Percentiles rank a stretch among this genome's conserved stretches.
These are phyloP conservation scores for Microtus californicus DNA, from an alignment of 2,797 vertebrate genomes.

Conservation along the genomic window DNA sequence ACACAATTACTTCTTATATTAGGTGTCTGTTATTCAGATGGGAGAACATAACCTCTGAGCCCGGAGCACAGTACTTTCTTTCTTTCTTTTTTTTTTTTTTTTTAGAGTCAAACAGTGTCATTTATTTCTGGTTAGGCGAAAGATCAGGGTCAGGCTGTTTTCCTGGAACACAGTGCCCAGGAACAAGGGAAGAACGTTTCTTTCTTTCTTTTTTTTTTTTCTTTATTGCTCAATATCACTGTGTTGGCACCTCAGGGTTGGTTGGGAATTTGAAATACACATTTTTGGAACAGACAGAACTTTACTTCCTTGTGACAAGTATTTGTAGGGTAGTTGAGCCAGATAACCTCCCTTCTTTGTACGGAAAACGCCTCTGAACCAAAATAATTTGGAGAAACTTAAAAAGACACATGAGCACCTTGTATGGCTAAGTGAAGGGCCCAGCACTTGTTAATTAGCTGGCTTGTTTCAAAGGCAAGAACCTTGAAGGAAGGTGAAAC, in stretches of 20 bases:
- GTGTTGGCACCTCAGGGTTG: neutral
- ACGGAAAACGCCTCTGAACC: neutral
- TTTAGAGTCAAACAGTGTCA: neutral
- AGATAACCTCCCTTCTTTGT: neutral
- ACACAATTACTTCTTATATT: neutral
- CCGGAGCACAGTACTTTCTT: too few species aligned
- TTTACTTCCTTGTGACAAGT: neutral
- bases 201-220: too few species aligned
- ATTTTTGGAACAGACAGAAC: neutral
- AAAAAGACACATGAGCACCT: conserved; percentile 11
- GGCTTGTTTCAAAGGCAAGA: conserved; percentile 16
- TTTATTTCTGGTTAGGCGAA: neutral
- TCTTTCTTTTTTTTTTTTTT: too few species aligned
- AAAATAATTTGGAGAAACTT: conserved; percentile 45
- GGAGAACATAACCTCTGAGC: neutral
- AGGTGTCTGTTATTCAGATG: neutral
- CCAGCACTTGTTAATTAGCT: neutral
- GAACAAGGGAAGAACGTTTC: neutral
- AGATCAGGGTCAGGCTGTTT: neutral
- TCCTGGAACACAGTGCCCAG: neutral
- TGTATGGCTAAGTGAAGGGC: neutral
- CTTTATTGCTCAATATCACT: neutral
- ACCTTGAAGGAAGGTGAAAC: neutral
- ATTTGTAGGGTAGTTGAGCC: neutral
- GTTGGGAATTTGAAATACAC: neutral